Conservation (phyloP, 2,113 vertebrate genomes). For the Dipodomys merriami region DNA sequence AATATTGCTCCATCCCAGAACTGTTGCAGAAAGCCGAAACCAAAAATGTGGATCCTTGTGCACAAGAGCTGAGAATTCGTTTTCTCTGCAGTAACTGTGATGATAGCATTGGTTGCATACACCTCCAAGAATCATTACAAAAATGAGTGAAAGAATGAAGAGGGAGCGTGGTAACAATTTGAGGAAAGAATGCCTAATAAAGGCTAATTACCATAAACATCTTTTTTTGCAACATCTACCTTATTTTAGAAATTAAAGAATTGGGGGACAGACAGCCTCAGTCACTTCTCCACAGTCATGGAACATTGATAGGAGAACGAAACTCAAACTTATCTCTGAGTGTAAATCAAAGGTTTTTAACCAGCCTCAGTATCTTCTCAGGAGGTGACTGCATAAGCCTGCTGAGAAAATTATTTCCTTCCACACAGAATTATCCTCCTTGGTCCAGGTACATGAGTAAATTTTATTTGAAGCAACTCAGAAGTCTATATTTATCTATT, state of each 20-base stretch:
- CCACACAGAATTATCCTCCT: not conserved
- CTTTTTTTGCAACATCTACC: not conserved
- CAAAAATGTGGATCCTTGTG: not conserved
- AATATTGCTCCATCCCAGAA: not conserved
- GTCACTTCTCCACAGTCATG: not conserved
- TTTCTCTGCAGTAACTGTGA: not conserved
- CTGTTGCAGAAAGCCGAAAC: not conserved
- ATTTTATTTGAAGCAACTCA: not conserved
- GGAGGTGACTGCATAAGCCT: not conserved
- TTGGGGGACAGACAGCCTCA: not conserved
- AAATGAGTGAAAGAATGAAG: not conserved
- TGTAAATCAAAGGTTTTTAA: not conserved
- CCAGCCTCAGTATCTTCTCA: not conserved
- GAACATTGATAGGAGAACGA: not conserved
- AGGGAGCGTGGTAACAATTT: too few species aligned
- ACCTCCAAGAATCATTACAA: not conserved
- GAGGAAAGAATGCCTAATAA: not conserved
- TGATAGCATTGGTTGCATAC: accelerated
- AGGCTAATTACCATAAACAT: not conserved
- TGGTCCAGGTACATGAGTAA: not conserved
- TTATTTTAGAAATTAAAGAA: constrained; percentile 20
- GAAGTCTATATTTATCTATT: not conserved
- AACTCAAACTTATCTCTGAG: not conserved
- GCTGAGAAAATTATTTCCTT: constrained; percentile 25
- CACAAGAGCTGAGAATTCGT: too few species aligned